phyloP scores from a whole-genome alignment of 2,797 vertebrate genomes.

The Sebastes diaconus region DNA sequence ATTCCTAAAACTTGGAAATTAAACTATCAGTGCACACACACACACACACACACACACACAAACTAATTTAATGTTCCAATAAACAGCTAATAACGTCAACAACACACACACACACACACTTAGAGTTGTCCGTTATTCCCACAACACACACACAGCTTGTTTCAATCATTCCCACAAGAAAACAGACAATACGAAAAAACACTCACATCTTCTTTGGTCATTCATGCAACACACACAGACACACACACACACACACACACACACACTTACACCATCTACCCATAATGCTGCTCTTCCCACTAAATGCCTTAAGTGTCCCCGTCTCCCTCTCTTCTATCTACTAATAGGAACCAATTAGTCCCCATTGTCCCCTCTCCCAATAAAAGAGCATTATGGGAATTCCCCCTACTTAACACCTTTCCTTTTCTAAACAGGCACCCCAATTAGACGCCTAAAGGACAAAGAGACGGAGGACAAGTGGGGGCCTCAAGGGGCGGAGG shows the following conservation, averaged over 20 bases:
- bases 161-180: slow-evolving; percentile 33
- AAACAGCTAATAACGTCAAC: background rate
- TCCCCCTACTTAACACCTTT: slow-evolving; percentile 80
- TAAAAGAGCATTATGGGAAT: slow-evolving; percentile 72
- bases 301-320: slow-evolving; percentile 46
- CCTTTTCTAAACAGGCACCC: slow-evolving; percentile 75
- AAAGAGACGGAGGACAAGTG: slow-evolving; percentile 79
- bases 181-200: slow-evolving; percentile 9
- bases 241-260: background rate
- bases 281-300: slow-evolving; percentile 50
- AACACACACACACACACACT: background rate
- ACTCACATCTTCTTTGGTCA: slow-evolving; percentile 1
- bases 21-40: background rate
- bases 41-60: background rate
- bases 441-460: slow-evolving; percentile 82
- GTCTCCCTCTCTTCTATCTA: slow-evolving; percentile 27
- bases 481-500: slow-evolving; percentile 34
- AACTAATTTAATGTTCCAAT: background rate
- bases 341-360: slow-evolving; percentile 74
- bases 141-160: slow-evolving; percentile 18
- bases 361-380: slow-evolving; percentile 57
- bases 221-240: background rate
- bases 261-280: slow-evolving; percentile 16
- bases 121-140: slow-evolving; percentile 8
- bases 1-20: background rate